Conservation (phyloP, 2,888 invertebrate genomes). For the Platynereis dumerilii region DNA sequence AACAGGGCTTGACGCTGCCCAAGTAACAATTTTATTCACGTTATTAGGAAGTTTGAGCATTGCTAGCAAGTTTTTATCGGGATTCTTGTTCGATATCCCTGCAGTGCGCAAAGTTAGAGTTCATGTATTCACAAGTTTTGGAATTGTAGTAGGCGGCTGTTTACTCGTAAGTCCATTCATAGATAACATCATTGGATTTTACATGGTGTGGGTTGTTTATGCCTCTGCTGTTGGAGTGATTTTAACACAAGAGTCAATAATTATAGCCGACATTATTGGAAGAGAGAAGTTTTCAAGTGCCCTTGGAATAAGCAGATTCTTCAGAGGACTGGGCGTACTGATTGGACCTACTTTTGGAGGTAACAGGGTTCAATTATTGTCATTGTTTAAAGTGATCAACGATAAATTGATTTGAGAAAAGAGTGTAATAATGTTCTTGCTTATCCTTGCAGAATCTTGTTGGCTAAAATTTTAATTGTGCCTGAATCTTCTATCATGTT, state of each 20-base stretch:
- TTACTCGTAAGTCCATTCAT: constrained; percentile 2
- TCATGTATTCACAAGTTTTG: constrained; percentile 1
- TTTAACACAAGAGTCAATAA: constrained; percentile 8
- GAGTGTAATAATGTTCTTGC: no score
- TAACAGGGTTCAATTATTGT: not conserved
- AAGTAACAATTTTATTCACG: constrained; percentile 8
- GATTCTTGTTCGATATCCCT: constrained; percentile 6
- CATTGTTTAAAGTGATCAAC: no score
- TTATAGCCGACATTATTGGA: constrained; percentile 12
- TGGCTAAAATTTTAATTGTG: no score
- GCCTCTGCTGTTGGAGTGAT: not conserved
- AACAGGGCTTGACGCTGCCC: not conserved
- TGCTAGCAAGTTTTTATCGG: not conserved
- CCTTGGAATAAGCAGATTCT: constrained; percentile 12
- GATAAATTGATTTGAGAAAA: no score
- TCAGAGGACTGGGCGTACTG: constrained; percentile 10
- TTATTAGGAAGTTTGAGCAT: not conserved
- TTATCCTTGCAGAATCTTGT: no score
- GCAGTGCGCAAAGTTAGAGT: not conserved
- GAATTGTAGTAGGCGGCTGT: not conserved
- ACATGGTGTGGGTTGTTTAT: not conserved
- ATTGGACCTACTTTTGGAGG: constrained; percentile 18
- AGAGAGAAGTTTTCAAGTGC: constrained; percentile 6
- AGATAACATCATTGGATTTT: not conserved
- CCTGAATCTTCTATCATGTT: no score